Evolutionary conservation across 2,113 vertebrate genomes (phyloP).

Genomic region (Conger conger): DNA sequence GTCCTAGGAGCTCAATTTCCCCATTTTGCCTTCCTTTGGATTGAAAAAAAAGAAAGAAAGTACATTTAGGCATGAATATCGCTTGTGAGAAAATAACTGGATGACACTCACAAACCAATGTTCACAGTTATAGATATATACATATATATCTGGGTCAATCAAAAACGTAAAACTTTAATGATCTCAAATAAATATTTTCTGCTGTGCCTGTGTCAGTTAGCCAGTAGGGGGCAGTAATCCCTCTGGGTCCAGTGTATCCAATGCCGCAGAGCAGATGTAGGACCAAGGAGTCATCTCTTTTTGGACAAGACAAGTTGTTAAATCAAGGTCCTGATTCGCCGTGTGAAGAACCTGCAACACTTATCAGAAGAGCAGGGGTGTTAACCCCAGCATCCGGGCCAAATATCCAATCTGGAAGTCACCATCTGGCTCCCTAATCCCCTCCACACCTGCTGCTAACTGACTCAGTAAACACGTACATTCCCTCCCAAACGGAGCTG

Average conservation of each 20-base stretch:
- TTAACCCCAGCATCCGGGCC: neutral
- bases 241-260: neutral
- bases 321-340: neutral
- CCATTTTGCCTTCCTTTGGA: neutral
- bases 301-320: neutral
- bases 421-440: neutral
- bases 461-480: neutral
- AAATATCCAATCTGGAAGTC: conserved; percentile 1
- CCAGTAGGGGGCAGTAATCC: neutral
- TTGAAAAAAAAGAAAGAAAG: neutral
- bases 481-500: neutral
- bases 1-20: neutral
- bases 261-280: too few species aligned
- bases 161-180: too few species aligned
- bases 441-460: neutral
- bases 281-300: too few species aligned
- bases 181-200: neutral
- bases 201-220: neutral
- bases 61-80: neutral
- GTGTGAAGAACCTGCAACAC: neutral
- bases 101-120: neutral
- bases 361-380: neutral
- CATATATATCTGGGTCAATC: too few species aligned
- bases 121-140: neutral
- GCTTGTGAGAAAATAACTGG: neutral